phyloP scores from a whole-genome alignment of 2,113 vertebrate genomes.

The Galeopterus variegatus region DNA sequence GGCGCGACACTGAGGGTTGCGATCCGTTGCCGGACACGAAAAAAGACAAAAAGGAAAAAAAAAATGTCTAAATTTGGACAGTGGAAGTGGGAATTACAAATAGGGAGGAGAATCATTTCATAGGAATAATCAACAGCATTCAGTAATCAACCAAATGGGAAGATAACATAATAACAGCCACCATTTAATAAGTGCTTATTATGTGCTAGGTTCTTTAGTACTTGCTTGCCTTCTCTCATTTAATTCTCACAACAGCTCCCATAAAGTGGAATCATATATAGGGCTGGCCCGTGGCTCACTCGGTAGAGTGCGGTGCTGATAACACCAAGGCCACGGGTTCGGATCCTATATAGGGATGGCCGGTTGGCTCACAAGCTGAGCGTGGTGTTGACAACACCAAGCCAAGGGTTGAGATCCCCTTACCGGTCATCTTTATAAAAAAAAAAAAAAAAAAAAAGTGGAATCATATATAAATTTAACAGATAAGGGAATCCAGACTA shows the following conservation, averaged over 20 bases:
- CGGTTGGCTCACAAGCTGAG: too few relatives aligned
- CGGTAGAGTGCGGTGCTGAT: too few relatives aligned
- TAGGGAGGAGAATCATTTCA: slow-evolving; percentile 9
- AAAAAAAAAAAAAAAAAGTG: too few relatives aligned
- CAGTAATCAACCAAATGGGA: neutral
- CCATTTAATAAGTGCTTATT: neutral
- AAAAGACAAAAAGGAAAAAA: too few relatives aligned
- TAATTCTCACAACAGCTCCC: neutral
- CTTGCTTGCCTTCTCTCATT: slow-evolving; percentile 39
- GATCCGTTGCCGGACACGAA: too few relatives aligned
- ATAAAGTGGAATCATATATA: slow-evolving; percentile 3
- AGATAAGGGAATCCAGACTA: slow-evolving; percentile 24
- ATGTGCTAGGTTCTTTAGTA: neutral
- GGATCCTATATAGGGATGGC: too few relatives aligned
- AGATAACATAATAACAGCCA: neutral
- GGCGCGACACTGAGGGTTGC: too few relatives aligned
- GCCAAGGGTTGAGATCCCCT: too few relatives aligned
- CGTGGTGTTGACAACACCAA: too few relatives aligned
- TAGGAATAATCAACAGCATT: neutral
- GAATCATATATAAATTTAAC: slow-evolving; percentile 26
- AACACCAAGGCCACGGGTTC: too few relatives aligned
- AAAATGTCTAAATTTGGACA: slow-evolving; percentile 8
- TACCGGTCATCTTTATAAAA: too few relatives aligned
- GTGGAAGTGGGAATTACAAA: slow-evolving; percentile 22
- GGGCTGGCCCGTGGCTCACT: too few relatives aligned